Percentiles rank a stretch among this genome's conserved stretches.
Evolutionary conservation across 2,888 invertebrate genomes (phyloP).

Genomic region (Byasa hedistus): DNA sequence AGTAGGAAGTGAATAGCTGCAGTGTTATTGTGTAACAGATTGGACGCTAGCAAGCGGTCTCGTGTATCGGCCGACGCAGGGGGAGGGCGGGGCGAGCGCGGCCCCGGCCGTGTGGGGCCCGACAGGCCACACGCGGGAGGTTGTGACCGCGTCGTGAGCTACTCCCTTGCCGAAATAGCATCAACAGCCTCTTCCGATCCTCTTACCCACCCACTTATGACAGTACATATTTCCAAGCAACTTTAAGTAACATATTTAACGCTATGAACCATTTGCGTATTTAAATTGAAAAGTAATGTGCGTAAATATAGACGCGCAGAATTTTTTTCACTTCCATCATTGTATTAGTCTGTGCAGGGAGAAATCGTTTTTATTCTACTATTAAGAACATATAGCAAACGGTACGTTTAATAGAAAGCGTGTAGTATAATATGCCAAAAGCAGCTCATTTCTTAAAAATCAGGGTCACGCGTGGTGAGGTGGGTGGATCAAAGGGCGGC

Average conservation of each 20-base stretch:
- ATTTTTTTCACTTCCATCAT: background rate
- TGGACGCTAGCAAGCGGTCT: conserved; percentile 77
- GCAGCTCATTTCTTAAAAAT: conserved; percentile 49
- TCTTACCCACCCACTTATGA: conserved; percentile 41
- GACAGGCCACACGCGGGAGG: conserved; percentile 80
- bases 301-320: conserved; percentile 3
- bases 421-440: conserved; percentile 10
- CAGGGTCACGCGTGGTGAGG: conserved; percentile 75
- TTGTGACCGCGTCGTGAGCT: conserved; percentile 80
- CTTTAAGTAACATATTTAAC: background rate
- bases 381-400: background rate
- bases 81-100: conserved; percentile 79
- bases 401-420: background rate
- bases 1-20: conserved; percentile 57
- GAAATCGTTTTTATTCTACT: background rate
- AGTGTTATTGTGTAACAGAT: conserved; percentile 75
- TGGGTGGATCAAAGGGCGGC: conserved; percentile 81
- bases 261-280: conserved; percentile 9
- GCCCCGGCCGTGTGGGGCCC: conserved; percentile 81
- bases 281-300: background rate
- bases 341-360: background rate
- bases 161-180: conserved; percentile 77
- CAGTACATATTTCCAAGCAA: background rate
- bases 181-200: conserved; percentile 56
- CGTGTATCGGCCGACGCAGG: conserved; percentile 73